Conservation (phyloP, 2,113 vertebrate genomes). For the Cyanoderma ruficeps region DNA sequence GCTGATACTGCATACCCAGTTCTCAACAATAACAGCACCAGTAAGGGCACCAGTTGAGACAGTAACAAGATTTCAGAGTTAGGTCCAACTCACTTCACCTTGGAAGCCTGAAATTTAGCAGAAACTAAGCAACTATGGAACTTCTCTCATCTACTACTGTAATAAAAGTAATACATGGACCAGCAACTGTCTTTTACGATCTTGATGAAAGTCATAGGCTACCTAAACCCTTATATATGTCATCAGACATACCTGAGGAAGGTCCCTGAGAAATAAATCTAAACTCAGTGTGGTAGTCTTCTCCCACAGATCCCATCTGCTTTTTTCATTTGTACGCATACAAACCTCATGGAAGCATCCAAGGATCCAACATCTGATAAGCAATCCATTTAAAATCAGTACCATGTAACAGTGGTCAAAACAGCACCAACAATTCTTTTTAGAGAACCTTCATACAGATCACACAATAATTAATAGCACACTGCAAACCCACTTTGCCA, state of each 20-base stretch:
- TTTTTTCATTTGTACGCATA: not conserved
- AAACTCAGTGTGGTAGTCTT: not conserved
- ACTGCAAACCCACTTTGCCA: not conserved
- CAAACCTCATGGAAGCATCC: not conserved
- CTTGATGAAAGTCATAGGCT: not conserved
- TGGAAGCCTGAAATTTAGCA: not conserved
- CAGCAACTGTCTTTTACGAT: not conserved
- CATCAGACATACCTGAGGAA: not conserved
- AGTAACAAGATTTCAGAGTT: not conserved
- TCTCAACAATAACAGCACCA: not conserved
- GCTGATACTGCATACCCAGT: not conserved
- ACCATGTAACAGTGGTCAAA: accelerated
- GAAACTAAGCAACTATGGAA: not conserved
- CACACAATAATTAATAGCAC: not conserved
- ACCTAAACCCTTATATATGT: not conserved
- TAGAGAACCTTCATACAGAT: not conserved
- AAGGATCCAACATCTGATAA: not conserved
- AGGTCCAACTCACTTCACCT: not conserved
- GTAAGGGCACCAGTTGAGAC: not conserved
- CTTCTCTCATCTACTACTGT: not conserved
- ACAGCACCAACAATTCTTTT: not conserved
- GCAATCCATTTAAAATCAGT: not conserved
- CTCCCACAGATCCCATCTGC: not conserved
- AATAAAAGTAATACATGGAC: not conserved
- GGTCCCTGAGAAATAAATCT: not conserved